These are phyloP conservation scores for Neodiprion fabricii DNA, from an alignment of 1,140 invertebrate species.

Conservation along the genomic window DNA sequence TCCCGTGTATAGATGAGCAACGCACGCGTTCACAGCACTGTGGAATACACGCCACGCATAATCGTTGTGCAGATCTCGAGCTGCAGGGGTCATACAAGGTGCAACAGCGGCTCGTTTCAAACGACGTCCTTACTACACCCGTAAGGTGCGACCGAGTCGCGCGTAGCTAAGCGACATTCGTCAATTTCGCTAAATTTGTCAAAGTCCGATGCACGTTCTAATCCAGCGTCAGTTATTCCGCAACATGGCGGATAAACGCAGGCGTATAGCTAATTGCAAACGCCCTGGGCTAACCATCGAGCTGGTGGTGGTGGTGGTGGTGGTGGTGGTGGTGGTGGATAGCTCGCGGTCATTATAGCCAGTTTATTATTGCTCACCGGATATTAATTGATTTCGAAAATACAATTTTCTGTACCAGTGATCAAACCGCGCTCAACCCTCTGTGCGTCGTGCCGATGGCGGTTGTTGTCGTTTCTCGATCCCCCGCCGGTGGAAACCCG, in stretches of 20 bases:
- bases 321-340: background rate
- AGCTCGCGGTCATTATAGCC: slow-evolving; percentile 42
- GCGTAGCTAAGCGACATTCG: too few relatives aligned
- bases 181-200: background rate
- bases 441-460: slow-evolving; percentile 18
- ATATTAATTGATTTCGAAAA: slow-evolving; percentile 62
- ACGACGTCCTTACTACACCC: too few relatives aligned
- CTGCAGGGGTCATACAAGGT: too few relatives aligned
- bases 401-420: slow-evolving; percentile 60
- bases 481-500: slow-evolving; percentile 8
- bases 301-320: background rate
- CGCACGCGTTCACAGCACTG: background rate
- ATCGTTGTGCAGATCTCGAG: too few relatives aligned
- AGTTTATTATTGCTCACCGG: slow-evolving; percentile 56
- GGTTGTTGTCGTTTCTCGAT: slow-evolving; percentile 20
- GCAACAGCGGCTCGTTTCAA: too few relatives aligned
- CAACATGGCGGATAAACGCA: too few relatives aligned
- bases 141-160: too few relatives aligned
- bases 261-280: background rate
- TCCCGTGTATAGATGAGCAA: background rate
- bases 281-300: background rate
- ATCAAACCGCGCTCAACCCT: slow-evolving; percentile 51
- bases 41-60: too few relatives aligned
- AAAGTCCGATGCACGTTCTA: background rate
- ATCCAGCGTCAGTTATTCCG: too few relatives aligned